Evolutionary conservation across 2,888 invertebrate genomes (phyloP).

Genomic region (Synergus umbraculus): DNA sequence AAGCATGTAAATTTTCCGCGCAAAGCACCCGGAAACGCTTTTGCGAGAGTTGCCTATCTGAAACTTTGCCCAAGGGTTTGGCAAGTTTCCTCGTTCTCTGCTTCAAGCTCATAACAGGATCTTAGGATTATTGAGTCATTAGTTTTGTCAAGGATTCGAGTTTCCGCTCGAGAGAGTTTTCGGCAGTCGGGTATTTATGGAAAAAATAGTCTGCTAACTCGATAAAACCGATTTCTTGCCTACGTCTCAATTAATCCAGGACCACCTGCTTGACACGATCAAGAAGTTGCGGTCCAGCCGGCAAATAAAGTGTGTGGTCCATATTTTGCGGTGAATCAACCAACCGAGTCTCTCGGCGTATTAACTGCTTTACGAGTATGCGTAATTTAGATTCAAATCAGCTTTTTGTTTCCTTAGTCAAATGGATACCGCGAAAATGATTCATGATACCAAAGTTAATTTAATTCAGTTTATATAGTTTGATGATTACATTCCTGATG

Average conservation of each 20-base stretch:
- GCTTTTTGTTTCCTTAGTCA: slow-evolving; percentile 20
- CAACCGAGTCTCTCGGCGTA: background rate
- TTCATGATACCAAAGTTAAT: slow-evolving; percentile 16
- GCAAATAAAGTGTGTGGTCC: slow-evolving; percentile 40
- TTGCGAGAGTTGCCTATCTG: background rate
- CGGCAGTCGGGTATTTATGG: slow-evolving; percentile 17
- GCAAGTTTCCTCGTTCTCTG: slow-evolving; percentile 32
- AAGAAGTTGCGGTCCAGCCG: slow-evolving; percentile 29
- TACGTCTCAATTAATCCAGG: slow-evolving; percentile 30
- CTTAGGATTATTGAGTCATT: slow-evolving; percentile 34
- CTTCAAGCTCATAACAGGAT: slow-evolving; percentile 26
- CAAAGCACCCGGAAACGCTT: slow-evolving; percentile 24
- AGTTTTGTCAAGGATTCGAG: slow-evolving; percentile 34
- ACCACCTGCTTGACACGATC: slow-evolving; percentile 31
- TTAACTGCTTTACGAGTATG: slow-evolving; percentile 20
- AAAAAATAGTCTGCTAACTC: slow-evolving; percentile 23
- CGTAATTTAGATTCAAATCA: slow-evolving; percentile 36
- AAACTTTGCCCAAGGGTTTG: slow-evolving; percentile 29
- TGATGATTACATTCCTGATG: slow-evolving; percentile 10
- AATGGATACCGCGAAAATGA: slow-evolving; percentile 12
- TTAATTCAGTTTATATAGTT: slow-evolving; percentile 5
- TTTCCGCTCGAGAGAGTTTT: slow-evolving; percentile 26
- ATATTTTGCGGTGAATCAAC: slow-evolving; percentile 36
- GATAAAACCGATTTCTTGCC: slow-evolving; percentile 20
- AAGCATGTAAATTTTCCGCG: slow-evolving; percentile 31